Percentiles rank a stretch among this genome's conserved stretches.
phyloP scores from a whole-genome alignment of 2,113 vertebrate genomes.

The Delphinus delphis region DNA sequence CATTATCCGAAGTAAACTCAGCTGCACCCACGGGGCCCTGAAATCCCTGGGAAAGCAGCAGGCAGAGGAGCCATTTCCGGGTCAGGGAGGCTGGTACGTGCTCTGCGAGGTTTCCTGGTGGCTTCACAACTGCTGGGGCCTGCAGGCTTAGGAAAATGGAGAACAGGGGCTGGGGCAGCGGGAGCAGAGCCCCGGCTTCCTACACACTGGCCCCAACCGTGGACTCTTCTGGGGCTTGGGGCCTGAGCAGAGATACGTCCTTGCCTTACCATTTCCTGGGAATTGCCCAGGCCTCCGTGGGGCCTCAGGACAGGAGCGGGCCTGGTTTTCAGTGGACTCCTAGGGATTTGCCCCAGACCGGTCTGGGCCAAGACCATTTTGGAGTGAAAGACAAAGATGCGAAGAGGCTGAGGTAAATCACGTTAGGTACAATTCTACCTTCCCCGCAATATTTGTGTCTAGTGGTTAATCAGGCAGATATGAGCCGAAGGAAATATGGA shows the following conservation, averaged over 20 bases:
- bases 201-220: not conserved
- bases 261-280: not conserved
- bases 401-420: not conserved
- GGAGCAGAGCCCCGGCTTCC: not conserved
- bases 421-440: rapidly evolving
- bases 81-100: not conserved
- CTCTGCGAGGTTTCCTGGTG: not conserved
- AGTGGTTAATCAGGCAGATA: not conserved
- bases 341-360: not conserved
- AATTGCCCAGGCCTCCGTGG: not conserved
- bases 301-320: not conserved
- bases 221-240: not conserved
- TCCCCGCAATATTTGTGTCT: not conserved
- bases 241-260: not conserved
- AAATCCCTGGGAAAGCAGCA: not conserved
- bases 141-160: not conserved
- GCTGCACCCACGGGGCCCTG: not conserved
- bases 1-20: constrained; percentile 24
- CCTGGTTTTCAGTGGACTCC: not conserved
- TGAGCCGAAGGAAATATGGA: not conserved
- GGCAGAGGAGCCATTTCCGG: not conserved
- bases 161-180: not conserved
- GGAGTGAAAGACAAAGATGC: not conserved
- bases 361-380: not conserved
- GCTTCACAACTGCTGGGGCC: not conserved